Conservation (phyloP, 2,888 invertebrate species). For the Agriopis aurantiaria region DNA sequence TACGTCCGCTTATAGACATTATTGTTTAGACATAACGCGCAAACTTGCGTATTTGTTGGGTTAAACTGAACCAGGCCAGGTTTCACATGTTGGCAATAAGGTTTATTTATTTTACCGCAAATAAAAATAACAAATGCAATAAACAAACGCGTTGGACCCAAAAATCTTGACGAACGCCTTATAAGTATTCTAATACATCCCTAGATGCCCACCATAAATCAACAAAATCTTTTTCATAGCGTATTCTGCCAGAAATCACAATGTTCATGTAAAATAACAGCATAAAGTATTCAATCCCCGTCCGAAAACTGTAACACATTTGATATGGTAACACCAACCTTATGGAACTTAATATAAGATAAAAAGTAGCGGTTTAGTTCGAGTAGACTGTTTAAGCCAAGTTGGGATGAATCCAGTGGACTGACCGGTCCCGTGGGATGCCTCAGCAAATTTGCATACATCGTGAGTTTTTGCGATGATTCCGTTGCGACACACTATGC, state of each 20-base stretch:
- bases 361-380: neutral
- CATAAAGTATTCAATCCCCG: constrained; percentile 47
- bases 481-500: constrained; percentile 35
- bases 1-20: too few species aligned
- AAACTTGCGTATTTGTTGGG: too few species aligned
- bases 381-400: constrained; percentile 49
- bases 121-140: constrained; percentile 12
- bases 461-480: constrained; percentile 52
- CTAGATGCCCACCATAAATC: constrained; percentile 32
- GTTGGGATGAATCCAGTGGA: constrained; percentile 53
- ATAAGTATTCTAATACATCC: constrained; percentile 28
- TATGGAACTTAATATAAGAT: constrained; percentile 24
- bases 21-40: too few species aligned
- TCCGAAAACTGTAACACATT: constrained; percentile 30
- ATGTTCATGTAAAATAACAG: constrained; percentile 46
- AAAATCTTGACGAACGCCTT: constrained; percentile 18
- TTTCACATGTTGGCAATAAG: too few species aligned
- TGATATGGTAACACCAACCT: constrained; percentile 18
- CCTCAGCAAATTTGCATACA: constrained; percentile 62
- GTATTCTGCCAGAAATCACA: constrained; percentile 44
- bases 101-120: neutral
- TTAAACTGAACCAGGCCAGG: too few species aligned
- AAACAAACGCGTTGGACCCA: neutral
- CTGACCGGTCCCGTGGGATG: constrained; percentile 53
- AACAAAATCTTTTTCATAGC: constrained; percentile 42